Base-by-base conservation (phyloP, 2,888 invertebrate genomes). In the Drosophila atripex region DNA sequence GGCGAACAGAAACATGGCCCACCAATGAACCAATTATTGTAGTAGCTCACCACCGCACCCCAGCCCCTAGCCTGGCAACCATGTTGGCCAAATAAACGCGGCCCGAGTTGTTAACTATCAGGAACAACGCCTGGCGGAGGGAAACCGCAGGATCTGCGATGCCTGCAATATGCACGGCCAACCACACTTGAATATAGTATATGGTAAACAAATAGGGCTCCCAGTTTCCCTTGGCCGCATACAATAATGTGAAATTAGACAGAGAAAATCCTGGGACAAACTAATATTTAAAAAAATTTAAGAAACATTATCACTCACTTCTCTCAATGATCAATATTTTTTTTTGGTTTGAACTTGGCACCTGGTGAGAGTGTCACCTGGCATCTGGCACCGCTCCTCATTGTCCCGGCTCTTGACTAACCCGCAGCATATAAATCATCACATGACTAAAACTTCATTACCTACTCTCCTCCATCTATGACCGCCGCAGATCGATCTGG, bases 401-500 rank as follows among this genome's bases (percentile, higher is more conserved):
- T 35, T 35, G 35, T 35, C 16, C 14, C 21, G 16, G 18, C 47
- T 47, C 65, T 38, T 23, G 53, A 64, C 64, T 53, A 64, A 64
- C 64, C 38, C 38, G 61, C 50, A 41, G 63, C 72, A 75, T 70
- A 78, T 80, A 73, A 86, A 76, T 71, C 65, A 82, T 76, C 55
- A 66, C 71, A 53, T 68, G 45, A 63, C 56, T 68, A 49, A 61
- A 49, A 61, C 45, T 52, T 53, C 52, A 54, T 43, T 63, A 73
- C 71, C 28, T 51, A 43, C 46, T 64, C 53, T 43, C 35, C 14
- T 41, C 16, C 41, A 46, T 54, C 38, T 59, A 35, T 35, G n/a
- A 43, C 56, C 39, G 39, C 64, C 47, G 28, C 52, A 91, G 92
- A 92, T 92, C 87, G 91, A 91, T 88, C 89, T 91, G 76, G 91